Base-by-base conservation (phyloP, 1,140 invertebrate species). In the Drosophila dunni region DNA sequence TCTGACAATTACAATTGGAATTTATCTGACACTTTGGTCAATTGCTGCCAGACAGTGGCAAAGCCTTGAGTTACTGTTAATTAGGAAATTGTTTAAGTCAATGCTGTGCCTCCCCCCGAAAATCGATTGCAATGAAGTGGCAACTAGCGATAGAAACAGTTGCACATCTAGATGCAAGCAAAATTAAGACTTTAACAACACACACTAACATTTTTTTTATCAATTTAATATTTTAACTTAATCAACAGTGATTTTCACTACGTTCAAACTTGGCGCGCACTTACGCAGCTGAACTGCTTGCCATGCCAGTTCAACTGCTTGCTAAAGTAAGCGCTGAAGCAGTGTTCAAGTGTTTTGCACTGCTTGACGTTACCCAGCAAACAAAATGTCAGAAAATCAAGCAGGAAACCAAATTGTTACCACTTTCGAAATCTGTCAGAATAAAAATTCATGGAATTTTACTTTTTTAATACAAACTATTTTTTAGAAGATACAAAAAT, bases 1-100 rank as follows among this genome's bases (percentile, higher is more conserved):
- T 58, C 61, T 79, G 80, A 82, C 80, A 83, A 83, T 82, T 82
- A 60, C 80, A 83, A 64, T 72, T 63, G 80, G 57, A 71, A 82
- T 83, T 83, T 83, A 83, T 79, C 56, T 65, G 58, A 58, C 67
- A 65, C 51, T 48, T 51, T 71, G 60, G 69, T 64, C 64, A 51
- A 51, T 42, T 34, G 51, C 48, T 29, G 24, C 58, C 53, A 69
- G 72, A 56, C 63, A 53, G 50, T 45, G 7, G 50, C 70, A 45
- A 10, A 42, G 11, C 51, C 69, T 61, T 79, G 72, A 83, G 75
- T 83, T 83, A 83, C 75, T 83, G 80, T 79, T 83, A 83, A 83
- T 83, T 83, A 76, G 71, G 83, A 83, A 83, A 83, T 83, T 76
- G 80, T 82, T 82, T 58, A 53, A 50, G 36, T 50, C 9, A n/a